Evolutionary conservation across 1,140 invertebrate species (phyloP).

Genomic region (Papilio dardanus): DNA sequence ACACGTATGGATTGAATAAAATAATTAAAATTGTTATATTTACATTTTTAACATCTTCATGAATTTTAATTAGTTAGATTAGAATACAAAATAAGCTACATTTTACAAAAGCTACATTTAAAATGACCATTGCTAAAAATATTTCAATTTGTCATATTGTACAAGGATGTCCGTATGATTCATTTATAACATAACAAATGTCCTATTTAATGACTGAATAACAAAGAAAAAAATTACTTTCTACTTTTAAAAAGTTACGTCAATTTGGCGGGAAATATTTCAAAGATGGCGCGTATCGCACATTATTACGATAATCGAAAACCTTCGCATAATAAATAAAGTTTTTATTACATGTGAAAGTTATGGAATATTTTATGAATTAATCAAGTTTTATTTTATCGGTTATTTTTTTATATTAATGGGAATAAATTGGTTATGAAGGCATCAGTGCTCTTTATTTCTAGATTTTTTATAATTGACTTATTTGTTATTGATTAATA

Average conservation of each 20-base stretch:
- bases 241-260: constrained; percentile 29
- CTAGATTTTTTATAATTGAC: not conserved
- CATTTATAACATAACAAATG: not conserved
- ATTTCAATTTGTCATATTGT: not conserved
- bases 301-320: not conserved
- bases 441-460: not conserved
- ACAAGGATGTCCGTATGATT: not conserved
- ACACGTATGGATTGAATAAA: too few species aligned
- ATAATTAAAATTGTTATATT: not conserved
- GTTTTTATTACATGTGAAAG: not conserved
- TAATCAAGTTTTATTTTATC: not conserved
- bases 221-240: constrained; percentile 9
- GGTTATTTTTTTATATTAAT: not conserved
- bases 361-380: not conserved
- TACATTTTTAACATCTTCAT: not conserved
- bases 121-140: not conserved
- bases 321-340: not conserved
- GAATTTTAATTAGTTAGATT: too few species aligned
- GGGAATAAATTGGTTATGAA: not conserved
- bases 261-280: not conserved
- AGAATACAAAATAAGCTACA: too few species aligned
- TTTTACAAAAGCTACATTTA: too few species aligned
- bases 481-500: too few species aligned
- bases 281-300: not conserved
- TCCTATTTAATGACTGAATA: not conserved